Evolutionary conservation across 2,888 invertebrate species (phyloP), one percentile per base, ranked within the genome.

Genomic region (Endotricha flammealis): DNA sequence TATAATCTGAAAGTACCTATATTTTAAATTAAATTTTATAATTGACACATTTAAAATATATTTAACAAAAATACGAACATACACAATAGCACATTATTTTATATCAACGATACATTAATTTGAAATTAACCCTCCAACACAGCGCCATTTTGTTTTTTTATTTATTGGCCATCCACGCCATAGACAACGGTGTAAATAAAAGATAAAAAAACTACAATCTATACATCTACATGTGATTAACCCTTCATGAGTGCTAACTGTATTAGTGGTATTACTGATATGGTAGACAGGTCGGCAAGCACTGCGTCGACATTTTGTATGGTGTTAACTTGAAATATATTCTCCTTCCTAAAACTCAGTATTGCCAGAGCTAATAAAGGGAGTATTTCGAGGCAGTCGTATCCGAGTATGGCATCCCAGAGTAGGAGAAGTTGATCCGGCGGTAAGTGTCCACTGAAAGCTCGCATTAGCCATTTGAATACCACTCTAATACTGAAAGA

Each of bases 401-500:
- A 97, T 2, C 96, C 97, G 7, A 98, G 88, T 42, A 90, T 88
- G 54, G 97, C 88, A 74, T 98, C 98, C 98, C 98, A 98, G 8
- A 98, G 86, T 25, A 95, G 91, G 2, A 98, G 83, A 1, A 98
- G 88, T 72, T 98, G 97, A 61, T 97, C 96, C 0, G 96, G 96
- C 0, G 96, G 94, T 30, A 98, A 85, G 64, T 96, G 96, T 0
- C 98, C 98, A 57, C 97, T 97, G 72, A 98, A 98, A 1, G 95
- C 98, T 46, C 97, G 88, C 92, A 98, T 97, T 29, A 98, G 76
- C 98, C 98, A 98, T 75, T 98, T 97, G 71, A 98, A 97, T 1
- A 96, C 96, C 13, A 98, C 91, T 57, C 94, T 90, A 35, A 98
- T 89, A 2, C 97, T 98, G 69, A 7, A 71, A 44, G 8, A 8